Conservation (phyloP, 2,113 vertebrate genomes). For the Dissostichus mawsoni region DNA sequence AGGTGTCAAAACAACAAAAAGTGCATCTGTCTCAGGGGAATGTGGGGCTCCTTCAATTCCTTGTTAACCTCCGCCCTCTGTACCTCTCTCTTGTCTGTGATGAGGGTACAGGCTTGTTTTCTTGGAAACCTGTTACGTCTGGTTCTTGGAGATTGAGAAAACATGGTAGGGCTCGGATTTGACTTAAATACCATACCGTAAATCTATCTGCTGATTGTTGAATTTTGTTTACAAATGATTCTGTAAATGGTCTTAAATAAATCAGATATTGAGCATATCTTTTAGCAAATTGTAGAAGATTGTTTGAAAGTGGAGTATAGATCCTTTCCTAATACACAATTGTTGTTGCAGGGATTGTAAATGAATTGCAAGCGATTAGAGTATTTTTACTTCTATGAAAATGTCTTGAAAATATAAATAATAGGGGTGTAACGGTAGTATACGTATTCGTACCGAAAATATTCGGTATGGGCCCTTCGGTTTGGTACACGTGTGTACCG, state of each 20-base stretch:
- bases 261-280: neutral
- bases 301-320: neutral
- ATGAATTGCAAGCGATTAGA: neutral
- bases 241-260: neutral
- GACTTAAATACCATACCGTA: neutral
- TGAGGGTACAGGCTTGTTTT: neutral
- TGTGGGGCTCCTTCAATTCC: neutral
- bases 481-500: no score
- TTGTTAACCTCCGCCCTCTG: constrained; percentile 34
- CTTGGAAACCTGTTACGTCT: constrained; percentile 17
- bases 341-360: neutral
- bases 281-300: neutral
- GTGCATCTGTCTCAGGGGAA: neutral
- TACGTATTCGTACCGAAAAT: no score
- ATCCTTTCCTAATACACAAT: neutral
- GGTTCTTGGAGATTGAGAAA: neutral
- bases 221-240: neutral
- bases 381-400: neutral
- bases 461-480: no score
- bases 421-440: no score
- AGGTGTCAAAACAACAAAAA: constrained; percentile 13
- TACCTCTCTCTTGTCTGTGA: neutral
- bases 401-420: neutral
- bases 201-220: neutral
- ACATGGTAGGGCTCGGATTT: neutral